Conservation (phyloP, 2,888 invertebrate genomes). For the Iphiclides podalirius region DNA sequence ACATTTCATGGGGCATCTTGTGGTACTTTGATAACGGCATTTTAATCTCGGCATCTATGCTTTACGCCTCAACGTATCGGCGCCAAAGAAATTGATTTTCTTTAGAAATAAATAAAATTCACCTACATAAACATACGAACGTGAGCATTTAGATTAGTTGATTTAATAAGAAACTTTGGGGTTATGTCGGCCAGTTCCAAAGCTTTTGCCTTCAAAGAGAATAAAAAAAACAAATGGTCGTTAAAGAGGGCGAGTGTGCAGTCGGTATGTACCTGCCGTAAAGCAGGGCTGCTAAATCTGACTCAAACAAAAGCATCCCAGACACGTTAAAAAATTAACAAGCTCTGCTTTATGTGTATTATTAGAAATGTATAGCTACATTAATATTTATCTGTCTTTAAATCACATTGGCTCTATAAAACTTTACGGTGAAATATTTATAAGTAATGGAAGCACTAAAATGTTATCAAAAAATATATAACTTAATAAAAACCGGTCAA, state of each 20-base stretch:
- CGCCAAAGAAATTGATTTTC: constrained; percentile 4
- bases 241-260: constrained; percentile 23
- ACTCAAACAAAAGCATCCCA: constrained; percentile 2
- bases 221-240: constrained; percentile 24
- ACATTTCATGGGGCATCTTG: no score
- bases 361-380: no score
- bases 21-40: no score
- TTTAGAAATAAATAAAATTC: constrained; percentile 7
- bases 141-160: constrained; percentile 10
- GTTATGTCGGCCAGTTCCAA: constrained; percentile 20
- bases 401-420: no score
- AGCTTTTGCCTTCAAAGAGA: constrained; percentile 23
- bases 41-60: no score
- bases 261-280: constrained; percentile 20
- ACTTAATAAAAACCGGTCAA: no score
- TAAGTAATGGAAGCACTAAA: no score
- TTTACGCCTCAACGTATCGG: no score
- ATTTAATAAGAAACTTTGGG: constrained; percentile 20
- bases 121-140: constrained; percentile 17
- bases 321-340: neutral
- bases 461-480: no score
- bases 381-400: no score
- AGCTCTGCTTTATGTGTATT: neutral
- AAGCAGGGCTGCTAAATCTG: constrained; percentile 18
- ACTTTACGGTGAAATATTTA: no score